Evolutionary conservation across 2,113 vertebrate genomes (phyloP).

Genomic region (Halcyon malimbica): DNA sequence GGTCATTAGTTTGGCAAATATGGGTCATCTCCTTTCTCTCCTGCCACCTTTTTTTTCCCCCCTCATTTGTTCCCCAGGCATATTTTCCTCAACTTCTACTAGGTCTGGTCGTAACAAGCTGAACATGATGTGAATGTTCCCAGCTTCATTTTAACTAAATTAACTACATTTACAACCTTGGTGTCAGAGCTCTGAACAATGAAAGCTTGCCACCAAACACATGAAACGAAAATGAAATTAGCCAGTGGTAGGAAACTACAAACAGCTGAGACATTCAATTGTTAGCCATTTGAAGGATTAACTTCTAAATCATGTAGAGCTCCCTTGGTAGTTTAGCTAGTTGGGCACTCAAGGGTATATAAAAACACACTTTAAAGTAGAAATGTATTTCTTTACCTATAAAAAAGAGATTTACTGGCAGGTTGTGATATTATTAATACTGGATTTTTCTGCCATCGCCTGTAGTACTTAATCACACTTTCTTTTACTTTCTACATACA

Average conservation of each 20-base stretch:
- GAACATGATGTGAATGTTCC: constrained; percentile 57
- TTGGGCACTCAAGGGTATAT: constrained; percentile 81
- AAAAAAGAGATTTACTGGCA: constrained; percentile 79
- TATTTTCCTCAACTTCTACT: constrained; percentile 20
- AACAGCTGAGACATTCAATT: constrained; percentile 81
- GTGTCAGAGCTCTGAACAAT: constrained; percentile 73
- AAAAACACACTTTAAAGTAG: constrained; percentile 80
- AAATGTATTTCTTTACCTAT: constrained; percentile 81
- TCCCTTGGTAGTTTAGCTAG: constrained; percentile 80
- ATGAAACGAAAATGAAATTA: constrained; percentile 85
- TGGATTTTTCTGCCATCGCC: constrained; percentile 67
- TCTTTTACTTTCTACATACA: constrained; percentile 38
- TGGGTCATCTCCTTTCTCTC: background rate
- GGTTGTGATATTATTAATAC: constrained; percentile 79
- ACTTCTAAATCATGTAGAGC: constrained; percentile 83
- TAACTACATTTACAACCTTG: constrained; percentile 73
- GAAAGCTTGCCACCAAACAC: constrained; percentile 72
- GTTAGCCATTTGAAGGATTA: constrained; percentile 86
- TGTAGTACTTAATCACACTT: constrained; percentile 70
- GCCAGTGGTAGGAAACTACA: constrained; percentile 77
- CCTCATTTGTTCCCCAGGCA: background rate
- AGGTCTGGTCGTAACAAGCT: background rate
- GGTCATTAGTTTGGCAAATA: background rate
- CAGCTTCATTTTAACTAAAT: constrained; percentile 76
- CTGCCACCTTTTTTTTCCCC: background rate